These are phyloP conservation scores for Liopterus haemorrhoidalis DNA, from an alignment of 2,888 invertebrate genomes.

Conservation along the genomic window DNA sequence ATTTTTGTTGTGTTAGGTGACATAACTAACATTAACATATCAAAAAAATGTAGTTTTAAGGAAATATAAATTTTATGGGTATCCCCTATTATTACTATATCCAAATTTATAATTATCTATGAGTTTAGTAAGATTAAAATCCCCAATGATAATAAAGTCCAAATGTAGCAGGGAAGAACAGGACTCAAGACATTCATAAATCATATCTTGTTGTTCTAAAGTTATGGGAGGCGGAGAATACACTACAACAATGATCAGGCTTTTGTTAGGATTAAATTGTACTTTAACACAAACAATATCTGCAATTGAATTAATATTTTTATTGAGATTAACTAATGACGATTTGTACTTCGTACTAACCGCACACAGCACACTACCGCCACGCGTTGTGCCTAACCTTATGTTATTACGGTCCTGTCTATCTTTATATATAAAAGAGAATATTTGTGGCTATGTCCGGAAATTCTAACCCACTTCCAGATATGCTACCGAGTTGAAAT, in stretches of 20 bases:
- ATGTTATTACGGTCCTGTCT: background rate
- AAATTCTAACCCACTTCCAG: no score
- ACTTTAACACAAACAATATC: slow-evolving; percentile 3
- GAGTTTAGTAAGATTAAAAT: slow-evolving; percentile 3
- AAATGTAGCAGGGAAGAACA: background rate
- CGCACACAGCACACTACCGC: background rate
- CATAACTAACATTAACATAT: no score
- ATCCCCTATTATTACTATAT: slow-evolving; percentile 1
- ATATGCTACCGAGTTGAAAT: no score
- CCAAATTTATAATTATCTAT: background rate
- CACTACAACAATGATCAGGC: slow-evolving; percentile 3
- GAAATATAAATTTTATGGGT: no score
- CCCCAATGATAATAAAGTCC: background rate
- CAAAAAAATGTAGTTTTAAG: no score
- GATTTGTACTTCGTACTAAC: slow-evolving; percentile 2
- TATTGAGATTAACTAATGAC: background rate
- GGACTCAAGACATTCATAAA: slow-evolving; percentile 4
- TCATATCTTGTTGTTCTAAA: slow-evolving; percentile 1
- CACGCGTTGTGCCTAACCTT: background rate
- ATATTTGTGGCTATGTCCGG: no score
- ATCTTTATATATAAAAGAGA: no score
- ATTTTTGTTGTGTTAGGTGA: no score
- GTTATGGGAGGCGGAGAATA: slow-evolving; percentile 1
- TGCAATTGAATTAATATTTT: background rate
- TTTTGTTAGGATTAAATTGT: background rate